Evolutionary conservation across 2,797 vertebrate species (phyloP).

Genomic region (Hyperoplus immaculatus): DNA sequence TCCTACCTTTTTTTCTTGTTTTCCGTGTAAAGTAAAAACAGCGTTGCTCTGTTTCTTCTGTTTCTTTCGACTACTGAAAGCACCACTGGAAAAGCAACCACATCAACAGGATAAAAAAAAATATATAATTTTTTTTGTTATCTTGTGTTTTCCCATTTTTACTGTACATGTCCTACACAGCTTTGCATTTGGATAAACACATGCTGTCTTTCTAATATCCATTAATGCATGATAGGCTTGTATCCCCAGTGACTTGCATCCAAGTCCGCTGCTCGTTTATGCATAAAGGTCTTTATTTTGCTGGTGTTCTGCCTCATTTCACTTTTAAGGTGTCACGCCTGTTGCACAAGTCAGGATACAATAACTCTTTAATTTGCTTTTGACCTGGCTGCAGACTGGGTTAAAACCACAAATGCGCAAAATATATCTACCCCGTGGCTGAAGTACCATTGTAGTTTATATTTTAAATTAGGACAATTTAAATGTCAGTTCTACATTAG

Average conservation of each 20-base stretch:
- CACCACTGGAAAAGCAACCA: not conserved
- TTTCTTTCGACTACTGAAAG: not conserved
- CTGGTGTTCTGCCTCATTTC: not conserved
- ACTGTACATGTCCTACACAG: not conserved
- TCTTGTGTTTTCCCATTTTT: too few relatives aligned
- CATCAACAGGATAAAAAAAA: not conserved
- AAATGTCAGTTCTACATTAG: not conserved
- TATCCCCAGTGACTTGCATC: conserved; percentile 12
- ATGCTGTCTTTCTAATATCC: conserved; percentile 14
- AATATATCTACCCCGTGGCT: too few relatives aligned
- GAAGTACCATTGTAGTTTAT: too few relatives aligned
- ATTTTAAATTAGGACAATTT: not conserved
- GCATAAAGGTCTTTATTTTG: conserved; percentile 24
- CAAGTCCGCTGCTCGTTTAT: not conserved
- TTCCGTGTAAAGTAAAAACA: conserved; percentile 22
- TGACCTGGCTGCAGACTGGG: not conserved
- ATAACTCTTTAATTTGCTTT: not conserved
- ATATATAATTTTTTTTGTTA: not conserved
- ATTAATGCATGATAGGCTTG: not conserved
- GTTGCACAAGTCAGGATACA: not conserved
- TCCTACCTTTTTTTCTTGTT: conserved; percentile 29
- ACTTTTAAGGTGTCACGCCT: not conserved
- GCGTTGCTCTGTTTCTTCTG: conserved; percentile 14
- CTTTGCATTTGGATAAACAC: conserved; percentile 13
- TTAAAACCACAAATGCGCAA: too few relatives aligned